phyloP scores from a whole-genome alignment of 2,888 invertebrate species.

The Nomada fucata region DNA sequence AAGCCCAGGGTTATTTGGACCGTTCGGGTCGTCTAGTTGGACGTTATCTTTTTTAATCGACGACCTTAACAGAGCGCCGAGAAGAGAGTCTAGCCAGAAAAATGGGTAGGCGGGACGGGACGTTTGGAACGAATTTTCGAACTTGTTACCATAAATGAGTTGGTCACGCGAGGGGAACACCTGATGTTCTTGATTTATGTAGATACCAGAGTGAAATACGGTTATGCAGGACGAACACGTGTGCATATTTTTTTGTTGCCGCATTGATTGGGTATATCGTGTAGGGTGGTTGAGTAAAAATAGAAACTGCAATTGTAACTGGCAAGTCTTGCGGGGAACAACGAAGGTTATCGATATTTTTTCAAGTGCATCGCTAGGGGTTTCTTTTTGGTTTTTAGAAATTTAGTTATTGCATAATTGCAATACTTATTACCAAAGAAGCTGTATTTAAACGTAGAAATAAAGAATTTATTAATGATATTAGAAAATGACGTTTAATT shows the following conservation, averaged over 20 bases:
- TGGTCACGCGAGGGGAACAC: neutral
- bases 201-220: too few relatives aligned
- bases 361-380: neutral
- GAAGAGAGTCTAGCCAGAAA: slow-evolving; percentile 12
- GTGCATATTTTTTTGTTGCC: neutral
- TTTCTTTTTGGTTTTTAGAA: neutral
- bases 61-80: slow-evolving; percentile 23
- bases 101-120: slow-evolving; percentile 12
- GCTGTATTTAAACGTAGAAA: neutral
- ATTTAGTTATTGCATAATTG: slow-evolving; percentile 9
- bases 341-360: slow-evolving; percentile 11
- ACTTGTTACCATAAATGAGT: slow-evolving; percentile 22
- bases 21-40: slow-evolving; percentile 28
- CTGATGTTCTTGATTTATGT: neutral
- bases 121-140: slow-evolving; percentile 13
- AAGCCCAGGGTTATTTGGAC: slow-evolving; percentile 69
- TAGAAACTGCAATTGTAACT: slow-evolving; percentile 2
- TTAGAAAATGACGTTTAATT: neutral
- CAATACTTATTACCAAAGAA: neutral
- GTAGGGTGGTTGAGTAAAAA: slow-evolving; percentile 12
- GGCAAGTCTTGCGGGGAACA: neutral
- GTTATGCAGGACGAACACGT: neutral
- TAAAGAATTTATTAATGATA: too few relatives aligned
- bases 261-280: neutral
- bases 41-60: slow-evolving; percentile 14